phyloP scores from a whole-genome alignment of 2,113 vertebrate genomes.

The Chroicocephalus ridibundus region DNA sequence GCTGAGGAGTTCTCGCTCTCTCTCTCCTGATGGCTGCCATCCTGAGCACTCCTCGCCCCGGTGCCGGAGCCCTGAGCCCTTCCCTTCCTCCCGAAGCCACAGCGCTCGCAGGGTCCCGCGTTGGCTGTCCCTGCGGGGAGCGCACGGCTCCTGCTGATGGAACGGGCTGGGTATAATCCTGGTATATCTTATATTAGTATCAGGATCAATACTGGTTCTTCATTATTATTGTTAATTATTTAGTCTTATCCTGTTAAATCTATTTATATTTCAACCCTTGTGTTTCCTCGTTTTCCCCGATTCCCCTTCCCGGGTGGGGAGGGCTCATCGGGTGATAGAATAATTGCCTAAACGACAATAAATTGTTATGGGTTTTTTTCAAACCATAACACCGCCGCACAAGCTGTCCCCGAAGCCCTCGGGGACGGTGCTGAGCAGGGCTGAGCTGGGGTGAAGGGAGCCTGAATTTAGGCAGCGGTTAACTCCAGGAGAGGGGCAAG shows the following conservation, averaged over 20 bases:
- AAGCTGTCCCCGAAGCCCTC: neutral
- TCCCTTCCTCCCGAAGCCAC: too few relatives aligned
- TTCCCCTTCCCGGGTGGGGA: neutral
- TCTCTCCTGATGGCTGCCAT: neutral
- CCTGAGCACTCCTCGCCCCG: neutral
- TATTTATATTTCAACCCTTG: neutral
- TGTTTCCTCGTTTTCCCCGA: neutral
- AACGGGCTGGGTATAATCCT: neutral
- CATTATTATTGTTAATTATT: neutral
- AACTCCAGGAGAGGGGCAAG: neutral
- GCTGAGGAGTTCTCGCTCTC: neutral
- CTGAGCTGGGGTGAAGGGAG: neutral
- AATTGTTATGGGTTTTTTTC: neutral
- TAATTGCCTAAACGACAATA: neutral
- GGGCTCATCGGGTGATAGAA: neutral
- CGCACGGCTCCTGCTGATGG: too few relatives aligned
- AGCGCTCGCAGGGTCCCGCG: neutral
- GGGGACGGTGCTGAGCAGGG: neutral
- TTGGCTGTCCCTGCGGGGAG: neutral
- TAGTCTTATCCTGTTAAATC: neutral
- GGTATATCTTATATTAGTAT: neutral
- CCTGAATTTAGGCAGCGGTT: neutral
- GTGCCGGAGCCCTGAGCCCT: neutral
- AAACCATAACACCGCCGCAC: neutral
- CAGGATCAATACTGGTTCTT: neutral